Evolutionary conservation across 2,888 invertebrate species (phyloP), one percentile per base, ranked within the genome.

Genomic region (Aphidoletes aphidimyza): DNA sequence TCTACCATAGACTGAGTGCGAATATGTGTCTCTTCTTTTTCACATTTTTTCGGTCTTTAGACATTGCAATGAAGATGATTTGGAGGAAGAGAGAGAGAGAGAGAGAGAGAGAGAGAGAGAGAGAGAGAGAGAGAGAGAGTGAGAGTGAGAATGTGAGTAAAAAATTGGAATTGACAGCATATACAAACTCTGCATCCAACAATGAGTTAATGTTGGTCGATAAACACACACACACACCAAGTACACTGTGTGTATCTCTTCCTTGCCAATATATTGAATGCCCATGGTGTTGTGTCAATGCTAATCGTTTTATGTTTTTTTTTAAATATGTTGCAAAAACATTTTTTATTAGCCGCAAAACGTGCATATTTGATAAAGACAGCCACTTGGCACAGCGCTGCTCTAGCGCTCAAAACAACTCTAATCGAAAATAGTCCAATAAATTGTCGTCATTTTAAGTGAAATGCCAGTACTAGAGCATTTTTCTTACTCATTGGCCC

Each of bases 301-400:
- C 69, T 34, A 69, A 69, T 69, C 69, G 26, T 69, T 30, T 69
- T 69, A 69, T 30, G 30, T 69, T 69, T 69, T 69, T 69, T n/a
- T n/a, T n/a, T n/a, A n/a, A n/a, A 69, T 30, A 69, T 69, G 69
- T 69, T 14, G 26, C 26, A 69, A 69, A 69, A 30, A 30, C 69
- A 26, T 69, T 69, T 69, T 54, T 69, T 26, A 69, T 69, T 69
- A 30, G 69, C 69, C 69, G 30, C 69, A 69, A 69, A 69, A 69
- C 69, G 26, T 69, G 69, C 69, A 69, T 69, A 69, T 69, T 69
- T 69, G 69, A 69, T 69, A 30, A 30, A 30, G 3, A 22, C 2
- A 54, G 14, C 2, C 14, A 3, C 17, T 30, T 34, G 30, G 3
- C 34, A 69, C 34, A 6, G 42, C 42, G 42, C 42, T 42, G n/a